These are phyloP conservation scores for Cenopis cana DNA, from an alignment of 2,888 invertebrate species.

Conservation along the genomic window DNA sequence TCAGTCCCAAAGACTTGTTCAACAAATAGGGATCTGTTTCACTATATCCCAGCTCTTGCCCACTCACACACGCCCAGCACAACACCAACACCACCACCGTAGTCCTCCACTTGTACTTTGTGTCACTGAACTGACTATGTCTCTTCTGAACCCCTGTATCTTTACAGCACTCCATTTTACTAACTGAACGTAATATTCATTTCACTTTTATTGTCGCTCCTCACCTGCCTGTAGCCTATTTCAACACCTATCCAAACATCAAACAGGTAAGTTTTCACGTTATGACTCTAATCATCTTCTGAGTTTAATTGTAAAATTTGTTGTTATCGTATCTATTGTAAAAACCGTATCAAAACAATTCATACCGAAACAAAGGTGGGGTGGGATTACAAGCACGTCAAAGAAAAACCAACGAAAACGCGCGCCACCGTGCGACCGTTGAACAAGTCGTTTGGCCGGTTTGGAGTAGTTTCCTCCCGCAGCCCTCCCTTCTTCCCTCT, in stretches of 20 bases:
- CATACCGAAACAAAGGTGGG: slow-evolving; percentile 80
- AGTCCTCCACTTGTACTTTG: slow-evolving; percentile 84
- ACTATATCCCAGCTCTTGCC: slow-evolving; percentile 65
- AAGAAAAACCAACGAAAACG: slow-evolving; percentile 75
- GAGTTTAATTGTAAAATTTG: slow-evolving; percentile 50
- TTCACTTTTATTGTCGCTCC: slow-evolving; percentile 69
- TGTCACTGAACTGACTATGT: slow-evolving; percentile 82
- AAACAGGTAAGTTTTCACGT: slow-evolving; percentile 58
- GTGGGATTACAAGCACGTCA: slow-evolving; percentile 50
- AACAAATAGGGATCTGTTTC: slow-evolving; percentile 75
- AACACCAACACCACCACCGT: slow-evolving; percentile 60
- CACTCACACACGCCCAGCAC: slow-evolving; percentile 62
- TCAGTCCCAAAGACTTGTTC: slow-evolving; percentile 74
- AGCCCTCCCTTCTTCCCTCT: slow-evolving; percentile 66
- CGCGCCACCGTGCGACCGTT: slow-evolving; percentile 80
- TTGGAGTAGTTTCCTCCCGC: slow-evolving; percentile 64
- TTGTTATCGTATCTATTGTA: slow-evolving; percentile 43
- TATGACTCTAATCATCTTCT: slow-evolving; percentile 53
- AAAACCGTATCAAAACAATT: slow-evolving; percentile 52
- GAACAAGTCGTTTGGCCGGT: slow-evolving; percentile 80
- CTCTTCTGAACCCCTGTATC: slow-evolving; percentile 80
- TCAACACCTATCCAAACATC: slow-evolving; percentile 66
- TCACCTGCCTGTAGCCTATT: slow-evolving; percentile 62
- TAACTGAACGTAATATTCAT: slow-evolving; percentile 74
- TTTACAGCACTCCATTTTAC: slow-evolving; percentile 73